Evolutionary conservation across 2,888 invertebrate genomes (phyloP).

Genomic region (Tipula helvola): DNA sequence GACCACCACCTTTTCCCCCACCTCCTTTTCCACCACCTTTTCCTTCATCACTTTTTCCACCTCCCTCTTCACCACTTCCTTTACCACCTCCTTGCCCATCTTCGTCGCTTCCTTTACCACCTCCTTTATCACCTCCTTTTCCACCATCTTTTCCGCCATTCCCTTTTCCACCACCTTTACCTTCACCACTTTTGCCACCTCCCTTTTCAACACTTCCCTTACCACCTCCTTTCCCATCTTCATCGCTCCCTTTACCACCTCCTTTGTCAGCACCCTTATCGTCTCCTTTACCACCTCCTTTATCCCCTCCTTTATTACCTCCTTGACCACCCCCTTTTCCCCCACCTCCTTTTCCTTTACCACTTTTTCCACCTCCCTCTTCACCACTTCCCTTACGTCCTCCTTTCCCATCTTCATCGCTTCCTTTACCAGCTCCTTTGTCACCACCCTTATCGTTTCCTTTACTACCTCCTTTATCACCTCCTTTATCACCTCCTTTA

Average conservation of each 20-base stretch:
- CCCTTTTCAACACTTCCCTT: conserved; percentile 14
- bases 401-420: not conserved
- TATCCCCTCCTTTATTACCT: not conserved
- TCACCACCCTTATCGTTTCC: not conserved
- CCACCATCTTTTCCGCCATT: conserved; percentile 15
- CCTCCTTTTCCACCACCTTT: not conserved
- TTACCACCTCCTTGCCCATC: conserved; percentile 5
- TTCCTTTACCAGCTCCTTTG: not conserved
- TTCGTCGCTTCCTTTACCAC: conserved; percentile 18
- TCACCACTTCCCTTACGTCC: not conserved
- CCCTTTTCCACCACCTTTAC: conserved; percentile 20
- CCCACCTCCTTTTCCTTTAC: too few relatives aligned
- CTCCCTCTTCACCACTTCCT: conserved; percentile 12
- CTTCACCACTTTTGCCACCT: conserved; percentile 18
- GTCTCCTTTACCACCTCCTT: not conserved
- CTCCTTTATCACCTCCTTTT: conserved; percentile 17
- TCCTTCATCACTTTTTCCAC: not conserved
- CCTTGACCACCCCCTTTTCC: too few relatives aligned
- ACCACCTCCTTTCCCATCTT: conserved; percentile 11
- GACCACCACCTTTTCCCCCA: not conserved
- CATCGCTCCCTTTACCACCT: not conserved
- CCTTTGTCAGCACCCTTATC: not conserved
- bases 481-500: not conserved
- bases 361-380: not conserved
- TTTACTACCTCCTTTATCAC: not conserved